Evolutionary conservation across 2,888 invertebrate genomes (phyloP).

Genomic region (Ischnura elegans): DNA sequence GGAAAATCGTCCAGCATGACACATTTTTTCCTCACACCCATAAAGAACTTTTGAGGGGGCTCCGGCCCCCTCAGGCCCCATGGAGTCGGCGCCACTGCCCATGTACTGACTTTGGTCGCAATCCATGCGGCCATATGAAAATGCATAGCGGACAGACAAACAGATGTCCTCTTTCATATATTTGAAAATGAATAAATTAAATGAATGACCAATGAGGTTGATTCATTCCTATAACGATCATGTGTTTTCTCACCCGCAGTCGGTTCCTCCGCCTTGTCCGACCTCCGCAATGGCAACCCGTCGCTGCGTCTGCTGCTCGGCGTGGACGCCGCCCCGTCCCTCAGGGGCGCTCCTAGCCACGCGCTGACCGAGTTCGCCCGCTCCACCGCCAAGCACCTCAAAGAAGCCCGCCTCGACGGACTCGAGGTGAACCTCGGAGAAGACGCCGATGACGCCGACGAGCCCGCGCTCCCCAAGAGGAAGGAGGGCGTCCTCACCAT

Average conservation of each 20-base stretch:
- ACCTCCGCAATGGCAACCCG: constrained; percentile 70
- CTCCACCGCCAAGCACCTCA: constrained; percentile 69
- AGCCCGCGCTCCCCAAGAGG: constrained; percentile 69
- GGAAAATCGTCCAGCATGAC: too few species aligned
- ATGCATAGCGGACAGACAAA: too few species aligned
- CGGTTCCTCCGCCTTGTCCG: constrained; percentile 10
- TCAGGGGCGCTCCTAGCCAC: constrained; percentile 66
- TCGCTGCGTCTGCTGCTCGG: constrained; percentile 69
- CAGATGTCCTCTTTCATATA: too few species aligned
- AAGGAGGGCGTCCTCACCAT: constrained; percentile 70
- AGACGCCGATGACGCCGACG: constrained; percentile 69
- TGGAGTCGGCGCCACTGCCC: too few species aligned
- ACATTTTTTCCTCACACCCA: too few species aligned
- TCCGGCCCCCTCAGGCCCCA: too few species aligned
- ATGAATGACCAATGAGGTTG: too few species aligned
- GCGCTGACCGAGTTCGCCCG: constrained; percentile 68
- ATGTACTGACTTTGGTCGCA: too few species aligned
- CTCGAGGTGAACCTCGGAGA: constrained; percentile 72
- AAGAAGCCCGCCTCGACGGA: constrained; percentile 72
- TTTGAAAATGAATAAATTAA: too few species aligned
- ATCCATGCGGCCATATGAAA: too few species aligned
- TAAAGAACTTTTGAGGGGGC: too few species aligned
- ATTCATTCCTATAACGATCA: too few species aligned
- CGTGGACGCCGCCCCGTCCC: constrained; percentile 69
- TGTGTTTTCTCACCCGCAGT: neutral